Evolutionary conservation across 2,113 vertebrate species (phyloP), one percentile per base, ranked within the genome.

Genomic region (Lucifuga dentata): DNA sequence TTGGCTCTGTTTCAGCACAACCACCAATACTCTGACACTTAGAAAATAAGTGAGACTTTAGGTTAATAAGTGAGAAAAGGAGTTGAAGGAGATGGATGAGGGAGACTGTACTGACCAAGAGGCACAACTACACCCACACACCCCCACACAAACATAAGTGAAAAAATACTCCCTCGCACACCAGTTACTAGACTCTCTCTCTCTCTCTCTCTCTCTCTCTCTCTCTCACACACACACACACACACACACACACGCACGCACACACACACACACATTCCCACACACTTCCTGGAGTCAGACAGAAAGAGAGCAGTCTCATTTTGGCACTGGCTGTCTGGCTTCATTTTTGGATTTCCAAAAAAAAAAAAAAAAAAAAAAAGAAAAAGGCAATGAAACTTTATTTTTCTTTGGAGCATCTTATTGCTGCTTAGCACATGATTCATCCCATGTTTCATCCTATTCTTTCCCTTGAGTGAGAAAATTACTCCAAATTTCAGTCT

Each of bases 361-460:
- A n/a, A n/a, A 38, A 44, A 26, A 11, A 17, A 49, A 1, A 56
- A 2, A 49, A 26, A 43, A 36, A 36, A 19, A 36, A 7, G 12
- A 11, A n/a, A 1, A 12, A 43, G 3, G 26, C 26, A n/a, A n/a
- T n/a, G 19, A 48, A 26, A 16, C 15, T 45, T 32, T 5, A 24
- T 63, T 23, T 69, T 5, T 48, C 8, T 36, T 62, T 11, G 19
- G 16, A 58, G n/a, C 5, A 24, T 62, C 8, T 44, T 26, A 11
- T 19, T 8, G 7, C 19, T 24, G 50, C 9, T 29, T 16, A 65
- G 46, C 36, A 60, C 24, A 51, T 59, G 21, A 63, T 52, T 56
- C 13, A 32, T 52, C 19, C 26, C 23, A 43, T 29, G 26, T 45
- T 63, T 39, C 12, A 21, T 64, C 52, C 46, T 19, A 19, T 8